Evolutionary conservation across 1,140 invertebrate species (phyloP).

Genomic region (Drosophila navojoa): DNA sequence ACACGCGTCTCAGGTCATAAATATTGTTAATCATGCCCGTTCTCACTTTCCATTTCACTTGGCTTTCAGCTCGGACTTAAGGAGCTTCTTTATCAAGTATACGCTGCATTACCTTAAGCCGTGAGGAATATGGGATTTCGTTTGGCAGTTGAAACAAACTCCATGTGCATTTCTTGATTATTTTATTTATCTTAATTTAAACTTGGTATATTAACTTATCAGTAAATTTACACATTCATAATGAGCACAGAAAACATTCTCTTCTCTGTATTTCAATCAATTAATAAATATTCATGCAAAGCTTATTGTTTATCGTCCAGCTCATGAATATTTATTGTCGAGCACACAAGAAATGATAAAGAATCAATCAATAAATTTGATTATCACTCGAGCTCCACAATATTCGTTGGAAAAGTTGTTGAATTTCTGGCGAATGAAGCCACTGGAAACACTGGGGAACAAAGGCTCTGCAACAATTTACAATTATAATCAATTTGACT

Average conservation of each 20-base stretch:
- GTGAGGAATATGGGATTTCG: too few species aligned
- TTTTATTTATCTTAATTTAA: too few species aligned
- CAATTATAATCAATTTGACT: conserved; percentile 78
- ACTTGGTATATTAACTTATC: too few species aligned
- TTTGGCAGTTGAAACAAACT: too few species aligned
- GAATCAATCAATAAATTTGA: not conserved
- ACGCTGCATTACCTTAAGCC: not conserved
- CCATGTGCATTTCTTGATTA: too few species aligned
- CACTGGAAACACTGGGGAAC: conserved; percentile 38
- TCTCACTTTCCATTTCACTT: conserved; percentile 1
- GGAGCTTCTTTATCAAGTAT: not conserved
- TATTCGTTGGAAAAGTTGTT: not conserved
- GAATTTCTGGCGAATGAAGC: conserved; percentile 34
- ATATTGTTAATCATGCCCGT: conserved; percentile 13
- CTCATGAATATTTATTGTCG: conserved; percentile 4
- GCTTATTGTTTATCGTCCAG: not conserved
- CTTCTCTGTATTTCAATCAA: not conserved
- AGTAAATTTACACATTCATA: too few species aligned
- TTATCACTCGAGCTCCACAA: not conserved
- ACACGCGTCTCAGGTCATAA: not conserved
- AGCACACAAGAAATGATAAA: not conserved
- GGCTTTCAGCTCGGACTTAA: not conserved
- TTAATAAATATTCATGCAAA: not conserved
- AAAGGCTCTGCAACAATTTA: conserved; percentile 60
- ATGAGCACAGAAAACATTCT: too few species aligned